Percentiles rank a stretch among this genome's conserved stretches.
Conservation (phyloP, 2,888 invertebrate genomes). For the Papilio protenor region DNA sequence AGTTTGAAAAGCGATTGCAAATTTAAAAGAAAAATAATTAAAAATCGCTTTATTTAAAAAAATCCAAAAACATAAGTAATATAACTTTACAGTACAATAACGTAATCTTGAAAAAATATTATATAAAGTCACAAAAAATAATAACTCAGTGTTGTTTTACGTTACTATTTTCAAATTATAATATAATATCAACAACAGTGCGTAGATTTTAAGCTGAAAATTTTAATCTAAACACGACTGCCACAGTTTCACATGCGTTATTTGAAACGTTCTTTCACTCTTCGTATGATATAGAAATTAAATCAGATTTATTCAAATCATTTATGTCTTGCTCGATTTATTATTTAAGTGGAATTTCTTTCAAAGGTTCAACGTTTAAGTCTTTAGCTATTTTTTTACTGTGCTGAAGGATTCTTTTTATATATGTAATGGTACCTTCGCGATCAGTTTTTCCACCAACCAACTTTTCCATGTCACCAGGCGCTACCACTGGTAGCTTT, state of each 20-base stretch:
- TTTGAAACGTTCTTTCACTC: not conserved
- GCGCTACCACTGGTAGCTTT: conserved; percentile 7
- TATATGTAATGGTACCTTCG: not conserved
- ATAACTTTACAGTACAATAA: too few species aligned
- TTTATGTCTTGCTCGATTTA: not conserved
- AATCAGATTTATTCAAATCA: not conserved
- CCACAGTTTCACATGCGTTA: not conserved
- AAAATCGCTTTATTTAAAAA: too few species aligned
- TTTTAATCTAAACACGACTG: not conserved
- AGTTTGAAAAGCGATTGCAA: too few species aligned
- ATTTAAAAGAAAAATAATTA: too few species aligned
- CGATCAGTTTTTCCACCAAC: conserved; percentile 9
- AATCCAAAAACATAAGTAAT: too few species aligned
- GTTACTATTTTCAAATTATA: too few species aligned
- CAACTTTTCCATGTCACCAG: conserved; percentile 5
- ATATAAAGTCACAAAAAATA: too few species aligned
- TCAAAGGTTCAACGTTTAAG: not conserved
- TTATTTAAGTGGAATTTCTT: not conserved
- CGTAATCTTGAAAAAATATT: too few species aligned
- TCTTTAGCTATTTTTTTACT: not conserved
- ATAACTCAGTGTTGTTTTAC: too few species aligned
- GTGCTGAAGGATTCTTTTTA: not conserved
- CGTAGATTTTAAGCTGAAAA: too few species aligned
- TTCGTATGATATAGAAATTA: not conserved
- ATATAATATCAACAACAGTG: too few species aligned